phyloP scores from a whole-genome alignment of 2,888 invertebrate species.

The Phania funesta region DNA sequence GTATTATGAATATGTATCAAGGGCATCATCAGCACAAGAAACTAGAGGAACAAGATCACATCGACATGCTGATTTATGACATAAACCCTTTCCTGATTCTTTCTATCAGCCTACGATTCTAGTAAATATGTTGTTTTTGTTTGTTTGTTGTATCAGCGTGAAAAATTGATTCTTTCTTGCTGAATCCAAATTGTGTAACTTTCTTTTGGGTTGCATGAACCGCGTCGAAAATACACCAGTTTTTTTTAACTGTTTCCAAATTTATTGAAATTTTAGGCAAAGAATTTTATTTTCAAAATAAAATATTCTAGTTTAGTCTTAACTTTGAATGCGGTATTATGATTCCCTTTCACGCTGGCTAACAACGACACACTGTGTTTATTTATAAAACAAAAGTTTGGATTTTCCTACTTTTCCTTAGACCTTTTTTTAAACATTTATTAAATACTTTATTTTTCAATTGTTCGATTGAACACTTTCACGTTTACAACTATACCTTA shows the following conservation, averaged over 20 bases:
- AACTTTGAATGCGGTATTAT: not conserved
- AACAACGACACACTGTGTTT: constrained; percentile 18
- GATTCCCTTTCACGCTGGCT: constrained; percentile 1
- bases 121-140: constrained; percentile 5
- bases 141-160: constrained; percentile 45
- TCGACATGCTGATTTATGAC: constrained; percentile 75
- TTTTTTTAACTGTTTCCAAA: constrained; percentile 31
- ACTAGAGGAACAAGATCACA: not conserved
- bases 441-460: not conserved
- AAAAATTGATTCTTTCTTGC: constrained; percentile 48
- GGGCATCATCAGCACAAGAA: constrained; percentile 4
- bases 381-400: constrained; percentile 24
- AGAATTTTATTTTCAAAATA: too few relatives aligned
- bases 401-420: constrained; percentile 1
- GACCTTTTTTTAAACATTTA: not conserved
- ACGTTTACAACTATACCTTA: too few relatives aligned
- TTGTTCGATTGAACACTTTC: too few relatives aligned
- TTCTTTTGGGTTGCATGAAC: not conserved
- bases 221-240: not conserved
- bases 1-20: constrained; percentile 66
- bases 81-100: constrained; percentile 50
- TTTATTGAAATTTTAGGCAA: constrained; percentile 41
- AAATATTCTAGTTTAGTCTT: not conserved
- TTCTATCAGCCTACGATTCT: not conserved
- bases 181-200: constrained; percentile 34